These are phyloP conservation scores for Ageneiosus marmoratus DNA, from an alignment of 2,113 vertebrate species.

Conservation along the genomic window DNA sequence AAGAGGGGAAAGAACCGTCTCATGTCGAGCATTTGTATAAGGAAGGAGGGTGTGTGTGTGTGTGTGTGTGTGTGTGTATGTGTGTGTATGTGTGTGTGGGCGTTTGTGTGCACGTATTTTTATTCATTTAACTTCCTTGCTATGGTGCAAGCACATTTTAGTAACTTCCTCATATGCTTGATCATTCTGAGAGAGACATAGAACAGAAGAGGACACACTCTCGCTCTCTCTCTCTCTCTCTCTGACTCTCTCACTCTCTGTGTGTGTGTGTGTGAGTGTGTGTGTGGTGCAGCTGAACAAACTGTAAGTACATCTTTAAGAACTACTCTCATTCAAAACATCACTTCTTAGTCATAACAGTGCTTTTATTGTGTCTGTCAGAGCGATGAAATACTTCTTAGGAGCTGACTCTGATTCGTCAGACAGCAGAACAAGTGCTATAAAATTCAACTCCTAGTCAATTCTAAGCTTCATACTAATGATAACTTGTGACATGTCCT, in stretches of 20 bases:
- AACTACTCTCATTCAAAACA: not conserved
- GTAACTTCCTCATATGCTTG: conserved; percentile 67
- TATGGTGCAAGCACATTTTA: conserved; percentile 23
- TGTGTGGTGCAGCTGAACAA: not conserved
- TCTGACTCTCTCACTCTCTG: too few relatives aligned
- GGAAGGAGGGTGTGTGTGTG: conserved; percentile 29
- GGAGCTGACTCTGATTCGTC: not conserved
- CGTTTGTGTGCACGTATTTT: not conserved
- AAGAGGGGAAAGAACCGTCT: conserved; percentile 5
- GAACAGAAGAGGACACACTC: not conserved
- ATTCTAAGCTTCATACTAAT: too few relatives aligned
- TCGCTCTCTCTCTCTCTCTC: not conserved
- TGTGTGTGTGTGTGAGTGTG: too few relatives aligned
- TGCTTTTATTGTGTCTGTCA: not conserved
- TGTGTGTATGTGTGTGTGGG: not conserved
- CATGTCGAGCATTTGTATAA: not conserved
- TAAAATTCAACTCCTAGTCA: too few relatives aligned
- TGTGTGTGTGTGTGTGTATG: not conserved
- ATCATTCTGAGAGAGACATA: conserved; percentile 23
- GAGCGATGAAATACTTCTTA: not conserved
- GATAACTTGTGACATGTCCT: not conserved
- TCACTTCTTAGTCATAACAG: not conserved
- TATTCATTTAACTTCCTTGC: conserved; percentile 52
- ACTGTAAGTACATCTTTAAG: conserved; percentile 58
- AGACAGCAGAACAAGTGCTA: too few relatives aligned